Evolutionary conservation across 2,797 vertebrate species (phyloP).

Genomic region (Dendrocincla fuliginosa): DNA sequence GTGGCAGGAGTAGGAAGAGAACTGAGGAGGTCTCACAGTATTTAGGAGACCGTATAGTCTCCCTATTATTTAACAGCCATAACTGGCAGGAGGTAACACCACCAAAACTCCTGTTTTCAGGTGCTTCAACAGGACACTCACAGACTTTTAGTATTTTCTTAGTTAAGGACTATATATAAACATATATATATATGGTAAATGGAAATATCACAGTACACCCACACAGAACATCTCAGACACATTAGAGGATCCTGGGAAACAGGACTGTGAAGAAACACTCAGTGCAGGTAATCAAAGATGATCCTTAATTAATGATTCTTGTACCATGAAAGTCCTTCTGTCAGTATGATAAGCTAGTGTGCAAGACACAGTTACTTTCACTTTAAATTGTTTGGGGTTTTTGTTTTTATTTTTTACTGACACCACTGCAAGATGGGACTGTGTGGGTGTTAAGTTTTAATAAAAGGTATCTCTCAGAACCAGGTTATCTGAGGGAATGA

Average conservation of each 20-base stretch:
- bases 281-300: neutral
- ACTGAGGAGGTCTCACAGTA: neutral
- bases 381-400: neutral
- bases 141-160: neutral
- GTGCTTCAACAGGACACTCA: neutral
- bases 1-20: neutral
- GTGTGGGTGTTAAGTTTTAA: neutral
- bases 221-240: neutral
- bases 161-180: neutral
- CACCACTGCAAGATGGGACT: neutral
- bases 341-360: neutral
- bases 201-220: neutral
- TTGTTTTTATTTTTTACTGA: neutral
- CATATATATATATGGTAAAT: neutral
- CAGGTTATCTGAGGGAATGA: slow-evolving; percentile 5
- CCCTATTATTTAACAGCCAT: neutral
- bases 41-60: neutral
- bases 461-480: neutral
- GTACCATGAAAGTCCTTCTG: neutral
- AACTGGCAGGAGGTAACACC: neutral
- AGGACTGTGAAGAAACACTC: neutral
- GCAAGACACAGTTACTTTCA: neutral
- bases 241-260: neutral
- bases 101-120: neutral
- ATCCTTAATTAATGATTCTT: neutral